Percentiles rank a stretch among this genome's conserved stretches.
These are phyloP conservation scores for Phenganax subtilis DNA, from an alignment of 92 coral and sea anemone species.

Conservation along the genomic window DNA sequence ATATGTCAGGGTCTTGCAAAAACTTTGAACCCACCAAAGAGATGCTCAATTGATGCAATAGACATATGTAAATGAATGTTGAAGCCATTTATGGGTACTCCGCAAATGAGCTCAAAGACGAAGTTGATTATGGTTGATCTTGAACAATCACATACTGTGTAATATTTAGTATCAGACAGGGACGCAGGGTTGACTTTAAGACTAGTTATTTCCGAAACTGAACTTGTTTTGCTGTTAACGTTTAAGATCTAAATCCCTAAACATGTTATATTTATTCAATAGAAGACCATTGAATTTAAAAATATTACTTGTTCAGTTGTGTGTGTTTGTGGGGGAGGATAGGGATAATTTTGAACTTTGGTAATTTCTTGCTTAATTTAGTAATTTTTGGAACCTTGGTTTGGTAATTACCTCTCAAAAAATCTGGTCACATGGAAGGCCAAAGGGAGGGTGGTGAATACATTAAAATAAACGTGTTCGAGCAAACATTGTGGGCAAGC, in stretches of 20 bases:
- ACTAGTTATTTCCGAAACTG: neutral
- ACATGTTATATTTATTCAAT: neutral
- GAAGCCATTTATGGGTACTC: slow-evolving; percentile 22
- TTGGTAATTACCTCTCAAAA: neutral
- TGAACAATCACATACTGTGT: neutral
- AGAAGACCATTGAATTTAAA: neutral
- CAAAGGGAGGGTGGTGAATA: too few species aligned
- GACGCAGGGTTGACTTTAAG: neutral
- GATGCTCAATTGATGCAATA: slow-evolving; percentile 16
- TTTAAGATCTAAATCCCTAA: neutral
- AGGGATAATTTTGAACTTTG: neutral
- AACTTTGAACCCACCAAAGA: slow-evolving; percentile 16
- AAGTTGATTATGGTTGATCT: neutral
- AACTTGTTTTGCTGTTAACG: slow-evolving; percentile 13
- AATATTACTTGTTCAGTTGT: neutral
- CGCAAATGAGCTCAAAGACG: neutral
- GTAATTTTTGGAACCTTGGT: neutral
- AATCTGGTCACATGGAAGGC: neutral
- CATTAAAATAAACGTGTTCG: too few species aligned
- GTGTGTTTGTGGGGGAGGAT: neutral
- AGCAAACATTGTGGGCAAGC: too few species aligned
- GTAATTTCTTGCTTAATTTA: neutral
- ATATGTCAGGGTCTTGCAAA: slow-evolving; percentile 13
- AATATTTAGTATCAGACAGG: neutral
- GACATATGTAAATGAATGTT: slow-evolving; percentile 10